Evolutionary conservation across 2,113 vertebrate genomes (phyloP).

Genomic region (Oreamnos americanus): DNA sequence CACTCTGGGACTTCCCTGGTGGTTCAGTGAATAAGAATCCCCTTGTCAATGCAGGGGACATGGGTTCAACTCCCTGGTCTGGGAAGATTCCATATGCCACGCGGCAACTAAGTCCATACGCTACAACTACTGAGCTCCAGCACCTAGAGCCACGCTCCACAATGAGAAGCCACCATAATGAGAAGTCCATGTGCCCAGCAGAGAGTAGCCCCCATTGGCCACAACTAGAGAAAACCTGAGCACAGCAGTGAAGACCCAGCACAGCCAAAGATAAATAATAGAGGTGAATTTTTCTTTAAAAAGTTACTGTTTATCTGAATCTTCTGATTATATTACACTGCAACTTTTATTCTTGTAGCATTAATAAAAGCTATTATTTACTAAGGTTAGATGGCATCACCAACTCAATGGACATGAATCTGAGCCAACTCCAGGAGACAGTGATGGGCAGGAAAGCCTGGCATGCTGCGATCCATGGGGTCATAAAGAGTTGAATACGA

Average conservation of each 20-base stretch:
- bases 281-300: background rate
- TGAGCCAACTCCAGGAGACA: background rate
- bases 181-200: background rate
- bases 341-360: background rate
- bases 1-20: background rate
- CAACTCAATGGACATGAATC: background rate
- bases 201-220: fast-evolving
- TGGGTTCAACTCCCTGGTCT: background rate
- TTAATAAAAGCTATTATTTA: background rate
- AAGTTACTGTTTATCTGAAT: background rate
- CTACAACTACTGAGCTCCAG: background rate
- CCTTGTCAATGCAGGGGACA: background rate
- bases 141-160: background rate
- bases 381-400: background rate
- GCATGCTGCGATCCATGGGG: background rate
- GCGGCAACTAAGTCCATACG: background rate
- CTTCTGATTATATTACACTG: background rate
- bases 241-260: background rate
- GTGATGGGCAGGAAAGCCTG: background rate
- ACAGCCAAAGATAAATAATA: background rate
- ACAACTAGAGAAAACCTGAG: background rate
- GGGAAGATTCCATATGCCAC: background rate
- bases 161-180: background rate
- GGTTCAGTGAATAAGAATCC: background rate
- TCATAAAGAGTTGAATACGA: background rate